Percentiles rank a stretch among this genome's conserved stretches.
Conservation (phyloP, 2,888 invertebrate species). For the Hypercompe scribonia region DNA sequence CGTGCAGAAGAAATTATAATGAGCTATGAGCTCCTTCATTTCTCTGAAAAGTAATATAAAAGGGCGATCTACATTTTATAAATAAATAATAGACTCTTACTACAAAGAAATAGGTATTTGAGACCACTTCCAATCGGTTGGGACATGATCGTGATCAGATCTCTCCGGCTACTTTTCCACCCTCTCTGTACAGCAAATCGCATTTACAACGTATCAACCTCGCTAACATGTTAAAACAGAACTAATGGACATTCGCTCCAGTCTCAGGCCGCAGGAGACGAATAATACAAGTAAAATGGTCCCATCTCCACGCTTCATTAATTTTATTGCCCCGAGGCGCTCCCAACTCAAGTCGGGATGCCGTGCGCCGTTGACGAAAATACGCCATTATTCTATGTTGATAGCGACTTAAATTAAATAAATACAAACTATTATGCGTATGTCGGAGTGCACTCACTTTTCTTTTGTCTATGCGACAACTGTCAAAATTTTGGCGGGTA, state of each 20-base stretch:
- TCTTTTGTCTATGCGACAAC: conserved; percentile 81
- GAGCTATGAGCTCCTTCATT: background rate
- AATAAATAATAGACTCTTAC: conserved; percentile 44
- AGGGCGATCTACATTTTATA: conserved; percentile 22
- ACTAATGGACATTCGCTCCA: conserved; percentile 87
- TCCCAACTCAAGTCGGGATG: conserved; percentile 75
- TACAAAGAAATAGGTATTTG: conserved; percentile 57
- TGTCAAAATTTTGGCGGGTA: conserved; percentile 81
- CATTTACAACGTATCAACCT: conserved; percentile 87
- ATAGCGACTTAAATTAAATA: conserved; percentile 85
- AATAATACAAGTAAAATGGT: conserved; percentile 87
- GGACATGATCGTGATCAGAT: conserved; percentile 77
- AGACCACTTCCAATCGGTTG: conserved; percentile 70
- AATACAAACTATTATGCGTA: conserved; percentile 82
- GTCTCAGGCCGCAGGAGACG: conserved; percentile 86
- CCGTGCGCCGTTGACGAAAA: conserved; percentile 72
- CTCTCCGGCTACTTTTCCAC: conserved; percentile 82
- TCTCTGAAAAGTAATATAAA: conserved; percentile 18
- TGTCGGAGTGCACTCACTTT: conserved; percentile 74
- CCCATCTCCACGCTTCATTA: conserved; percentile 87
- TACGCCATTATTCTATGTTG: conserved; percentile 82
- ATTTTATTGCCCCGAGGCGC: conserved; percentile 86
- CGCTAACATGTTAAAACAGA: conserved; percentile 87
- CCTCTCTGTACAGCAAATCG: conserved; percentile 85
- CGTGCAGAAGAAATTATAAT: background rate